Base-by-base conservation (phyloP, 2,113 vertebrate genomes). In the Vulpes lagopus region DNA sequence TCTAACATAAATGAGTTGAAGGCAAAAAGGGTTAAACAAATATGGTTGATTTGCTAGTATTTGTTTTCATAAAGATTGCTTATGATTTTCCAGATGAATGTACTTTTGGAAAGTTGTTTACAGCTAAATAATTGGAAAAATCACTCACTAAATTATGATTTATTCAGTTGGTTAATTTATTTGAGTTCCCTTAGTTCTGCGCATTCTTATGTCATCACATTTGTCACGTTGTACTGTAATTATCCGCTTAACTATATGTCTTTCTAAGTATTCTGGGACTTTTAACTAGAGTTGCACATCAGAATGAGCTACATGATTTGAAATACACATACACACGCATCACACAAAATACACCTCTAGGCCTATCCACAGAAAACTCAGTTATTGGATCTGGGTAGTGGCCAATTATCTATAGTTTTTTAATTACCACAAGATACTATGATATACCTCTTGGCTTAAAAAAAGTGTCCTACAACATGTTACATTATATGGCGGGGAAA, bases 141-240 rank as follows among this genome's bases (percentile, higher is more conserved):
- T 20, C 27, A 74, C n/a, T 89, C 71, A 71, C 49, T n/a, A 92
- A 92, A 89, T 95, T 59, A n/a, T 73, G 17, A 90, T 83, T 82
- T 93, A 90, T 89, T 90, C 59, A 90, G 71, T 90, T 88, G 60
- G 73, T 32, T 87, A 43, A 95, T 93, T 87, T 60, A 35, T 78
- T 94, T 71, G 80, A 30, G 12, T 88, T 83, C 89, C 4, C 35
- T 94, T 74, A 43, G 4, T 73, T 96, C 53, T 82, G 3, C 32
- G 17, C 35, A 93, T 85, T 32, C 35, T 59, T 94, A n/a, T 78
- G 17, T 30, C 78, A 84, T 80, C 2, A 3, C 20, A 76, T 49
- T 71, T 78, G 35, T 62, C 59, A 71, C 4, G 65, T 0, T 27
- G 15, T 25, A 57, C 53, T 59, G 17, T 65, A 64, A 82, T 64